A percentile compares a stretch with the other conserved stretches of the same genome.
These are phyloP conservation scores for Tokudaia muenninki DNA, from an alignment of 2,797 vertebrate species.

Conservation along the genomic window DNA sequence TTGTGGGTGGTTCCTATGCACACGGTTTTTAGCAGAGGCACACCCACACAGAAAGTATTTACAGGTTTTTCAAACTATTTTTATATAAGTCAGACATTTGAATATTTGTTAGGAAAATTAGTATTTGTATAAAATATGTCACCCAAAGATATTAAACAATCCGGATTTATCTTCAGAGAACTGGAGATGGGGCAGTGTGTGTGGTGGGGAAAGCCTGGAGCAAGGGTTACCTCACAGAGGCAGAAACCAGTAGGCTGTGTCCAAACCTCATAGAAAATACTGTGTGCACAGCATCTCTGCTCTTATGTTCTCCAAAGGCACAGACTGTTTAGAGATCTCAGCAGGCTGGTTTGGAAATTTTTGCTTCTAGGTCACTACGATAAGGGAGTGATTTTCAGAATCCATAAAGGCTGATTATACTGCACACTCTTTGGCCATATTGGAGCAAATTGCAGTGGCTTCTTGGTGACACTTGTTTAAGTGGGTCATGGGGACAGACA, in stretches of 20 bases:
- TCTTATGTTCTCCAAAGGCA: neutral
- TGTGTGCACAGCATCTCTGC: neutral
- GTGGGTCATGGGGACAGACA: neutral
- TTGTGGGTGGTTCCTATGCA: slow-evolving; percentile 71
- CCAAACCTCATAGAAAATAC: slow-evolving; percentile 15
- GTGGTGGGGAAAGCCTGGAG: neutral
- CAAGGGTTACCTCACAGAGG: neutral
- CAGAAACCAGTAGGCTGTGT: neutral
- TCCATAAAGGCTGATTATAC: neutral
- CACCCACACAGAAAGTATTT: slow-evolving; percentile 69
- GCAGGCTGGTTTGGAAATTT: neutral
- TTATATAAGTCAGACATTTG: slow-evolving; percentile 68
- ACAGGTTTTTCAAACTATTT: slow-evolving; percentile 72
- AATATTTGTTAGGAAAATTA: slow-evolving; percentile 67
- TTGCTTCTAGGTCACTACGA: neutral
- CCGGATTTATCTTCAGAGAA: slow-evolving; percentile 65
- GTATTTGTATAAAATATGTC: slow-evolving; percentile 70
- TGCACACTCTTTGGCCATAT: neutral
- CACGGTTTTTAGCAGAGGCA: slow-evolving; percentile 74
- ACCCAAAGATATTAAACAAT: slow-evolving; percentile 59
- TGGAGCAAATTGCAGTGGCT: neutral
- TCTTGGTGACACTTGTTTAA: neutral
- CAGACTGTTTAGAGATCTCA: neutral
- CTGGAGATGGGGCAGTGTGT: neutral
- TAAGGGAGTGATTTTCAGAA: neutral